Percentiles rank a stretch among this genome's conserved stretches.
Evolutionary conservation across 2,113 vertebrate genomes (phyloP).

Genomic region (Anguilla japonica): DNA sequence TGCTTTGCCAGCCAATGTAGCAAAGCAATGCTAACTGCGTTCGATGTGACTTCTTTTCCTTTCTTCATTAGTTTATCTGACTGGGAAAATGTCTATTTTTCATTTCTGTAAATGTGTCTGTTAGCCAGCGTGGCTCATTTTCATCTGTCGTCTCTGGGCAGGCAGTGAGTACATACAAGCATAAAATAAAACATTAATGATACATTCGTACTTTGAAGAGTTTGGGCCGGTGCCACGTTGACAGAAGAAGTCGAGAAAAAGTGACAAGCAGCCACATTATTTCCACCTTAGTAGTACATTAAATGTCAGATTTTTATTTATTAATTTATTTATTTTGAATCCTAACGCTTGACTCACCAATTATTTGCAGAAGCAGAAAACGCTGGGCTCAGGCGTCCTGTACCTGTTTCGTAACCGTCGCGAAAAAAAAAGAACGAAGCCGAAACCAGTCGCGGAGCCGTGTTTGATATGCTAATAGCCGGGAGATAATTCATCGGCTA

Average conservation of each 20-base stretch:
- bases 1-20: too few relatives aligned
- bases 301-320: not conserved
- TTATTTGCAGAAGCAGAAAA: conserved; percentile 9
- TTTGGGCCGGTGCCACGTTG: not conserved
- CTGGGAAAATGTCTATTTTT: too few relatives aligned
- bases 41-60: not conserved
- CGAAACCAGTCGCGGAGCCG: not conserved
- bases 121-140: too few relatives aligned
- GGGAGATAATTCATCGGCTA: conserved; percentile 71
- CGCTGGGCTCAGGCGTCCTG: not conserved
- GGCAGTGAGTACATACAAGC: too few relatives aligned
- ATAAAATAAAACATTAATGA: too few relatives aligned
- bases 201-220: not conserved
- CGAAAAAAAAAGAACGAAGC: not conserved
- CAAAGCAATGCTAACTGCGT: not conserved
- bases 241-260: not conserved
- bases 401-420: not conserved
- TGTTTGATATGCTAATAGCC: conserved; percentile 25
- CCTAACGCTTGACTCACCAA: not conserved
- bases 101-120: too few relatives aligned
- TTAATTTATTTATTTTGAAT: not conserved
- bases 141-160: too few relatives aligned
- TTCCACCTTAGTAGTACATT: not conserved
- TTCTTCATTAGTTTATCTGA: too few relatives aligned
- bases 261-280: not conserved